These are phyloP conservation scores for Torymus aiolomorphi DNA, from an alignment of 2,888 invertebrate genomes.

Conservation along the genomic window DNA sequence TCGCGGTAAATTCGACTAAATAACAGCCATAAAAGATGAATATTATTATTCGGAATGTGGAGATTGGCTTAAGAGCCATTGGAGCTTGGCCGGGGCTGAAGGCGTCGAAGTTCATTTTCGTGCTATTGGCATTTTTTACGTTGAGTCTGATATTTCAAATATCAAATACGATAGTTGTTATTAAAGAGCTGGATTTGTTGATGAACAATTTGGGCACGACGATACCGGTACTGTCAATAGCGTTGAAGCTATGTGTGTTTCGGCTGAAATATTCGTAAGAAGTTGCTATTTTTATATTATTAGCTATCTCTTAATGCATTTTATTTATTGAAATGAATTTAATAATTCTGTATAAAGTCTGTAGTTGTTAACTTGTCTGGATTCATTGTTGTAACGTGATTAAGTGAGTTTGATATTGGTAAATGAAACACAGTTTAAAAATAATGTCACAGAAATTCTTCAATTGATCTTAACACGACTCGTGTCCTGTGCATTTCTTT, in stretches of 20 bases:
- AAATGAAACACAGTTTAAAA: no score
- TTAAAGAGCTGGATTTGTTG: conserved; percentile 8
- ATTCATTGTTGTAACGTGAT: no score
- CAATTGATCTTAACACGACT: no score
- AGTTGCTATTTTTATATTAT: no score
- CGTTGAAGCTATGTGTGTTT: conserved; percentile 17
- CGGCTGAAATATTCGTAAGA: no score
- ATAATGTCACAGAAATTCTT: no score
- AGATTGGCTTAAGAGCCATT: neutral
- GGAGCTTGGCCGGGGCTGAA: conserved; percentile 5
- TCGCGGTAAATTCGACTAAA: neutral
- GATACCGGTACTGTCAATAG: neutral
- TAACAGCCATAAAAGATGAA: neutral
- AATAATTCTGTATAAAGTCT: no score
- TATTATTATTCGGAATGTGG: neutral
- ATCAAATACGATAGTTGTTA: neutral
- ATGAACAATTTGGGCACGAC: conserved; percentile 37
- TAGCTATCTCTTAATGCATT: no score
- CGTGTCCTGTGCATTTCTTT: no score
- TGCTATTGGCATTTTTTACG: neutral
- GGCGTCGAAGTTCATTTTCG: neutral
- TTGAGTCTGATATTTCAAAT: conserved; percentile 35
- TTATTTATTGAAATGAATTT: no score
- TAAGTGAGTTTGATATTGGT: no score
- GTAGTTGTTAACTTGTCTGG: no score